Percentiles rank a stretch among this genome's conserved stretches.
These are phyloP conservation scores for Trematomus bernacchii DNA, from an alignment of 2,797 vertebrate species.

Conservation along the genomic window DNA sequence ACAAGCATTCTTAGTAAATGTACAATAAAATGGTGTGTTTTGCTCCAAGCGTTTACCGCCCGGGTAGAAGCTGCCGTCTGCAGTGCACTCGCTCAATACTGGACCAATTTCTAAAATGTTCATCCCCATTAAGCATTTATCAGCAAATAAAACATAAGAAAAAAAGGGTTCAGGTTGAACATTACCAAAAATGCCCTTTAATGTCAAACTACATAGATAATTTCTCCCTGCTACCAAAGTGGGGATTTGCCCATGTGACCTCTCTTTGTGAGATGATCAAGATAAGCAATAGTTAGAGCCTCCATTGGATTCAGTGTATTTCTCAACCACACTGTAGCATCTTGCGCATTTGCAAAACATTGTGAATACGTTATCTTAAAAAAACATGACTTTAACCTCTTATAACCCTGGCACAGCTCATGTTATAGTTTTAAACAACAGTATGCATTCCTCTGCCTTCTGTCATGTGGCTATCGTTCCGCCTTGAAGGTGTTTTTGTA, in stretches of 20 bases:
- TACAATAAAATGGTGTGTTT: no score
- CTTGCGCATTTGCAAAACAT: not conserved
- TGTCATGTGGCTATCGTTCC: not conserved
- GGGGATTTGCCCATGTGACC: not conserved
- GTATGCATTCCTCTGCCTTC: not conserved
- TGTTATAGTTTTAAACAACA: not conserved
- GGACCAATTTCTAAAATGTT: no score
- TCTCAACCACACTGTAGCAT: slow-evolving; percentile 11
- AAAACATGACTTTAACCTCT: not conserved
- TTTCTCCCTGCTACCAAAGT: not conserved
- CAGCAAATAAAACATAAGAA: no score
- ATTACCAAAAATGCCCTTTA: no score
- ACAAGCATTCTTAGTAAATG: no score
- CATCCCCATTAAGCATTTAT: no score
- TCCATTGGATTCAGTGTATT: not conserved
- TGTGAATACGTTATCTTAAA: not conserved
- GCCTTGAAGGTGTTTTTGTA: not conserved
- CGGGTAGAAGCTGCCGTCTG: no score
- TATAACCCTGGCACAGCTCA: not conserved
- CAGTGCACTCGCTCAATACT: no score
- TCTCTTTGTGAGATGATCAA: slow-evolving; percentile 8
- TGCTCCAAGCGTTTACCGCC: no score
- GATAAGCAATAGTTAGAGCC: slow-evolving; percentile 5
- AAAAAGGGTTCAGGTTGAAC: no score
- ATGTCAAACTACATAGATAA: not conserved